Conservation (phyloP, 2,113 vertebrate genomes). For the Apistogramma diplotaenia region DNA sequence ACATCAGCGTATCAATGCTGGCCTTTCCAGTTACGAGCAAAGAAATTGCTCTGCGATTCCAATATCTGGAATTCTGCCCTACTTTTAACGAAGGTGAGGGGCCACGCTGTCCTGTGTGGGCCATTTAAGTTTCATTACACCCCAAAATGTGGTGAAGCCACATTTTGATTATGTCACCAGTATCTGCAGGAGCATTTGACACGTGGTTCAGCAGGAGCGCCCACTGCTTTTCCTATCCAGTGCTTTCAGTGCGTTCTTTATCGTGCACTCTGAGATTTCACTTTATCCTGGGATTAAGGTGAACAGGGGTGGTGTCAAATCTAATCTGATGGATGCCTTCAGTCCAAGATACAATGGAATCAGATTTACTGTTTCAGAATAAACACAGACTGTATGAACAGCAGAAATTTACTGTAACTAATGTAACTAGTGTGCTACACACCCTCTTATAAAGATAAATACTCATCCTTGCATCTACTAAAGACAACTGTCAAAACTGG, state of each 20-base stretch:
- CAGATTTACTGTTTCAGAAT: background rate
- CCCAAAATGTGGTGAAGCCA: background rate
- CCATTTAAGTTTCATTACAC: constrained; percentile 28
- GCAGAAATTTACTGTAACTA: background rate
- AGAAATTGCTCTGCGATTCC: constrained; percentile 34
- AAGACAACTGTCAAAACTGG: background rate
- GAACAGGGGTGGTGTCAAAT: background rate
- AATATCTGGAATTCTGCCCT: constrained; percentile 25
- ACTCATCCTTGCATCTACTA: background rate
- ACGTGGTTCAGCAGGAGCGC: background rate
- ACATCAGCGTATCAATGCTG: constrained; percentile 28
- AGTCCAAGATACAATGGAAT: background rate
- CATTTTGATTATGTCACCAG: constrained; percentile 20
- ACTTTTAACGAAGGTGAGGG: constrained; percentile 29
- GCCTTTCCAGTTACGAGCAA: constrained; percentile 17
- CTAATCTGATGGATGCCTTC: background rate
- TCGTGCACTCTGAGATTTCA: background rate
- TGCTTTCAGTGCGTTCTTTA: background rate
- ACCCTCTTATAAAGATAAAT: background rate
- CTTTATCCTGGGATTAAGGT: background rate
- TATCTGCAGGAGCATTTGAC: constrained; percentile 12
- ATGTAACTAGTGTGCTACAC: background rate
- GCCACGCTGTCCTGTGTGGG: background rate
- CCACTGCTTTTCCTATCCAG: background rate
- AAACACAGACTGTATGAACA: background rate